These are phyloP conservation scores for Papilio machaon DNA, from an alignment of 1,140 invertebrate species.

Conservation along the genomic window DNA sequence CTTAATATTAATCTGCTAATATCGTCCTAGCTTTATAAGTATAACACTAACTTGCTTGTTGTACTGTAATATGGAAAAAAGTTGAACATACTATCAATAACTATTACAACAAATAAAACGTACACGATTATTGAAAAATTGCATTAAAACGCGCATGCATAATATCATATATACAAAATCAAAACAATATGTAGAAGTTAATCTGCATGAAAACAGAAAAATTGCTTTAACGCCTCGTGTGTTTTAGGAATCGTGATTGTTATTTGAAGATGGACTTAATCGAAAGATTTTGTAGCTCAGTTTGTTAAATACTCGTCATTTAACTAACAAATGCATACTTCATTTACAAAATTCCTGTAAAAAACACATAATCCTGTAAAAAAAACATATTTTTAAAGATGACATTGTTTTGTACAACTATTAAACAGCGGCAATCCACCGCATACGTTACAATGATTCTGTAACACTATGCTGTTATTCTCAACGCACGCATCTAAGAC, in stretches of 20 bases:
- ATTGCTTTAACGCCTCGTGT: background rate
- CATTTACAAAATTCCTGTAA: too few relatives aligned
- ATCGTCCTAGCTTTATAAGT: background rate
- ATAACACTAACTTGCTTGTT: conserved; percentile 7
- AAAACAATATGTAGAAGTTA: conserved; percentile 47
- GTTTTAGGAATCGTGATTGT: background rate
- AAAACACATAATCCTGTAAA: too few relatives aligned
- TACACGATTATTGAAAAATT: conserved; percentile 59
- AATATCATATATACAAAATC: conserved; percentile 50
- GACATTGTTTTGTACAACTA: too few relatives aligned
- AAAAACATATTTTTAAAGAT: too few relatives aligned
- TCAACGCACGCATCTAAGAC: conserved; percentile 34
- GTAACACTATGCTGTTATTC: background rate
- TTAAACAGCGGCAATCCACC: too few relatives aligned
- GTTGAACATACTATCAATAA: conserved; percentile 33
- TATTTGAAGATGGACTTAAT: background rate
- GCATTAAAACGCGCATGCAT: conserved; percentile 42
- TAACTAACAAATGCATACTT: too few relatives aligned
- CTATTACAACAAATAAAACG: conserved; percentile 58
- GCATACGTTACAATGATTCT: background rate
- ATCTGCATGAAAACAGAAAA: conserved; percentile 45
- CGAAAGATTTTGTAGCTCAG: background rate
- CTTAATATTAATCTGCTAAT: conserved; percentile 6
- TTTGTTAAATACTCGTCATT: background rate
- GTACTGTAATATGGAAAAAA: background rate